These are phyloP conservation scores for Aphelenchoides fujianensis DNA, from an alignment of 1,140 invertebrate species.

Conservation along the genomic window DNA sequence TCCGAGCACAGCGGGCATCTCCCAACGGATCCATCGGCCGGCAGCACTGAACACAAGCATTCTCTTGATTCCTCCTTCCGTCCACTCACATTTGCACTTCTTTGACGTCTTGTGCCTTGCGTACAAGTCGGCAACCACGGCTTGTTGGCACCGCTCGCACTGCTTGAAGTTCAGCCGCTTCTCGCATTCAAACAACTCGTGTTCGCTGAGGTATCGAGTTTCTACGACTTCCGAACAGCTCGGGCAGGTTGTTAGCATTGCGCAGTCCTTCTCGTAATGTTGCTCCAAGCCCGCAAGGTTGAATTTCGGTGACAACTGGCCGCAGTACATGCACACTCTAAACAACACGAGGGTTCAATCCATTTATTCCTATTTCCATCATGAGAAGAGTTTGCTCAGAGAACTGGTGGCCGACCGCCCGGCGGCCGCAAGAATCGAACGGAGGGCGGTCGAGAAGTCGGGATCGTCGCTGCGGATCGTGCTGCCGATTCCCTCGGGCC, in stretches of 20 bases:
- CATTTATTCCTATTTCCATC: neutral
- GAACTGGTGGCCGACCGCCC: neutral
- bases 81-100: neutral
- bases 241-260: constrained; percentile 23
- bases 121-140: neutral
- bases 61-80: neutral
- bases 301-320: constrained; percentile 5
- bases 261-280: constrained; percentile 27
- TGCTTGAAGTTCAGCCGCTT: constrained; percentile 6
- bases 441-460: neutral
- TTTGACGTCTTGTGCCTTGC: neutral
- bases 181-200: constrained; percentile 2
- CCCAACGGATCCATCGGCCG: constrained; percentile 19
- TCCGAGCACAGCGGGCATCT: constrained; percentile 16
- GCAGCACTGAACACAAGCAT: neutral
- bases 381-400: neutral
- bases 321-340: constrained; percentile 30
- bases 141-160: constrained; percentile 18
- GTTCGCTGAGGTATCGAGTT: constrained; percentile 13
- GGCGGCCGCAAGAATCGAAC: neutral
- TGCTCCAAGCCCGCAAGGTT: constrained; percentile 19
- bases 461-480: neutral
- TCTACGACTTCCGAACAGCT: constrained; percentile 22
- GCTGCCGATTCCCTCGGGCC: too few species aligned
- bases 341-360: neutral